Conservation (phyloP, 2,113 vertebrate species). For the Corythornis cristatus region DNA sequence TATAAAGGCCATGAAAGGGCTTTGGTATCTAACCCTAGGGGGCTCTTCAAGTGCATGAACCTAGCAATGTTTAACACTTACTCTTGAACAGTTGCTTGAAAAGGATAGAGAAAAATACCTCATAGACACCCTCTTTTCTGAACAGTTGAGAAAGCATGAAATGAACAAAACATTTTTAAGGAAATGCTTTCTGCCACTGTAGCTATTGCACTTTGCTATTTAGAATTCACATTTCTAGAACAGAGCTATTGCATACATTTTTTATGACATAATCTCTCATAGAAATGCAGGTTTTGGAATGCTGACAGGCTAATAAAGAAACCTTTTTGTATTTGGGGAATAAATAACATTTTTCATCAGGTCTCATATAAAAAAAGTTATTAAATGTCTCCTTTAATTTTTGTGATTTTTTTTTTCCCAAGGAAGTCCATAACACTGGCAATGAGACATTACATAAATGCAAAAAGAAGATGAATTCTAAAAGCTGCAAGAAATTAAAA, state of each 20-base stretch:
- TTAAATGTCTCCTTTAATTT: conserved; percentile 57
- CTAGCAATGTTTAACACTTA: conserved; percentile 45
- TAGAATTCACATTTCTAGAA: conserved; percentile 51
- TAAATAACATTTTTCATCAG: conserved; percentile 62
- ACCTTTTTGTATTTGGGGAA: conserved; percentile 50
- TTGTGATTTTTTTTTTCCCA: background rate
- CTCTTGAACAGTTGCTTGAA: conserved; percentile 39
- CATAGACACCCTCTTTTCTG: background rate
- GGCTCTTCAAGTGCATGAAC: conserved; percentile 54
- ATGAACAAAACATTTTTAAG: background rate
- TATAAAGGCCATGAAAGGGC: conserved; percentile 46
- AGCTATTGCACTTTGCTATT: conserved; percentile 17
- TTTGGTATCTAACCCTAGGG: conserved; percentile 57
- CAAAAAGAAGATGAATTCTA: background rate
- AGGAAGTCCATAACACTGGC: background rate
- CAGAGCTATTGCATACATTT: conserved; percentile 64
- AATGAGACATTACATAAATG: background rate
- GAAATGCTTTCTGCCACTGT: background rate
- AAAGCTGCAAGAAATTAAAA: conserved; percentile 35
- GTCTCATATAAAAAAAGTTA: conserved; percentile 58
- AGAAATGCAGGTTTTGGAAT: conserved; percentile 69
- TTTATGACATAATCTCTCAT: conserved; percentile 72
- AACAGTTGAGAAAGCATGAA: background rate
- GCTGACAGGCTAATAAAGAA: conserved; percentile 66
- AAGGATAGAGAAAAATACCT: conserved; percentile 29